phyloP scores from a whole-genome alignment of 2,113 vertebrate genomes.

The Cebidichthys violaceus region DNA sequence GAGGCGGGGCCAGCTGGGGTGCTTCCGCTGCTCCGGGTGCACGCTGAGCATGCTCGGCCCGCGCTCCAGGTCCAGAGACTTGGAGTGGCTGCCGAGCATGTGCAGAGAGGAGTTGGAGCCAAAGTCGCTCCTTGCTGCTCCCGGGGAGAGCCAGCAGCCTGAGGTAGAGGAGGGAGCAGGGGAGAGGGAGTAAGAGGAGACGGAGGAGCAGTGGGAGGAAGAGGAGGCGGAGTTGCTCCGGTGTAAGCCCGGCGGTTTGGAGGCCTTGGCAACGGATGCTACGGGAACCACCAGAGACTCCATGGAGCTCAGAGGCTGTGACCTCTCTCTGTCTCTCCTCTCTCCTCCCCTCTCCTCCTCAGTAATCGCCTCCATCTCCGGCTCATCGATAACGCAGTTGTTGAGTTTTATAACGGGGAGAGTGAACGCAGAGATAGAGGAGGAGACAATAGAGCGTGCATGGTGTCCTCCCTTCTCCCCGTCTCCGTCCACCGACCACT shows the following conservation, averaged over 20 bases:
- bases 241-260: conserved; percentile 81
- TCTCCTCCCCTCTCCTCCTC: conserved; percentile 87
- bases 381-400: conserved; percentile 98
- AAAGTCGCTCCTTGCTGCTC: conserved; percentile 92
- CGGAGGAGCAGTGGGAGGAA: conserved; percentile 78
- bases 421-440: conserved; percentile 96
- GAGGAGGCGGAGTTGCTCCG: conserved; percentile 88
- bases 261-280: conserved; percentile 85
- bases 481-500: conserved; percentile 79
- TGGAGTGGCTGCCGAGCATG: conserved; percentile 93
- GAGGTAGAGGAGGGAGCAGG: conserved; percentile 84
- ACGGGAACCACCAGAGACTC: conserved; percentile 90
- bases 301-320: conserved; percentile 86
- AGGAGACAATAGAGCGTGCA: conserved; percentile 96
- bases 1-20: conserved; percentile 96
- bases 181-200: conserved; percentile 86
- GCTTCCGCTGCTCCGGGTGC: conserved; percentile 93
- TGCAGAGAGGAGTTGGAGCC: conserved; percentile 96
- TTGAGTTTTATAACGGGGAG: conserved; percentile 99
- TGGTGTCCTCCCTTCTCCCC: conserved; percentile 87
- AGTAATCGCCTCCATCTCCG: conserved; percentile 93
- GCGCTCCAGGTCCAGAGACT: conserved; percentile 95
- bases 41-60: conserved; percentile 89
- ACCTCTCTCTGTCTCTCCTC: conserved; percentile 78
- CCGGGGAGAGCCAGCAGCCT: conserved; percentile 92